Percentiles rank a stretch among this genome's conserved stretches.
These are phyloP conservation scores for Allolobophora icterica DNA, from an alignment of 2,888 invertebrate species.

Conservation along the genomic window DNA sequence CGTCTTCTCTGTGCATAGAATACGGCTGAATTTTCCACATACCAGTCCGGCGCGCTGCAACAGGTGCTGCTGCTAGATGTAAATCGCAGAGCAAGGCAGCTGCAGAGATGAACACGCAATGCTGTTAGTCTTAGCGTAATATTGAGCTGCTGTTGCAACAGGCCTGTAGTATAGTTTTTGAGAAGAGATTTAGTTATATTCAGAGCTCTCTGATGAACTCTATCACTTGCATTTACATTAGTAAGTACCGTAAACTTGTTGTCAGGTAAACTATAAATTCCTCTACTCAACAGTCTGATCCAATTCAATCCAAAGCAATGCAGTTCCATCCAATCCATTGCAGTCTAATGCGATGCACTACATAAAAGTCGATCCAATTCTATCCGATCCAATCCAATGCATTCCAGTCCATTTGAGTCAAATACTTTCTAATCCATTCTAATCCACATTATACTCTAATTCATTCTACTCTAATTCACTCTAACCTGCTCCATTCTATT, in stretches of 20 bases:
- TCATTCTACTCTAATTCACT: background rate
- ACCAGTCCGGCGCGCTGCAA: background rate
- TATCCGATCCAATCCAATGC: background rate
- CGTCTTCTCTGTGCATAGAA: background rate
- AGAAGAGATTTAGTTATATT: background rate
- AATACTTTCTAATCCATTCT: background rate
- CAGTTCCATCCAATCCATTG: background rate
- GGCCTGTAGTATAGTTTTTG: background rate
- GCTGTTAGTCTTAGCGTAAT: background rate
- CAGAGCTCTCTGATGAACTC: background rate
- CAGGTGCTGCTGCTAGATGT: background rate
- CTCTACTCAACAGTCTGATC: no score
- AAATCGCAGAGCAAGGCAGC: background rate
- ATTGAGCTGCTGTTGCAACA: background rate
- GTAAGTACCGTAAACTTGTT: background rate
- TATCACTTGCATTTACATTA: background rate
- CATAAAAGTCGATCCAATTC: background rate
- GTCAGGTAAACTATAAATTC: no score
- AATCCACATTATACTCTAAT: background rate
- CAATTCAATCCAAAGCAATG: no score
- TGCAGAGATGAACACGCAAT: background rate
- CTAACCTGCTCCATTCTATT: background rate
- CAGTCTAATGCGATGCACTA: background rate
- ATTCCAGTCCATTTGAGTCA: background rate
- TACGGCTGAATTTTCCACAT: background rate